Base-by-base conservation (phyloP, 2,888 invertebrate species). In the Ornithoptera alexandrae region DNA sequence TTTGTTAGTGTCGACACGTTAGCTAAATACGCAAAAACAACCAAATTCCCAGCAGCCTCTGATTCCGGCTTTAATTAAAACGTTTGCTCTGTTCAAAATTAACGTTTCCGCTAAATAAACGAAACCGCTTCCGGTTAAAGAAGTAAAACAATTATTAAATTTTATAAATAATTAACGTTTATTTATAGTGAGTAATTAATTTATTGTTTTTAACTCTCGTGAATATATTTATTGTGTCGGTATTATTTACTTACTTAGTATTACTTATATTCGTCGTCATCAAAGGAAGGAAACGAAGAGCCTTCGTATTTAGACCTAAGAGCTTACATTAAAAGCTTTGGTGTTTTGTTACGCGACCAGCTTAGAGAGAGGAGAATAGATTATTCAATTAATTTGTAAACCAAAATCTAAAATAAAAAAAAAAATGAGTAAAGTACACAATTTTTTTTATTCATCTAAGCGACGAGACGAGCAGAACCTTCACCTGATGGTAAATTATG, bases 251-350 rank as follows among this genome's bases (percentile, higher is more conserved):
- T 22, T 1, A 22, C 22, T 22, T 22, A 22, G 22, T 22, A 22
- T 59, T 2, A 24, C 20, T 59, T 36, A 59, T 30, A 36, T 59
- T 30, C 17, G 17, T 22, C 6, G 18, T 59, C 30, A 59, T 24
- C 24, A 60, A n/a, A 18, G 36, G 17, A 56, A 62, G 46, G 22
- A 53, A 56, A 39, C 22, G 53, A 61, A 61, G 56, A 62, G 53
- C 53, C 17, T 17, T 36, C 30, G 61, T 53, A 67, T 36, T 62
- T 67, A 67, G 39, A 50, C 22, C 62, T 53, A 56, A 67, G 61
- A 67, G 61, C 61, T 67, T 67, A 53, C 67, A 56, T 62, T 67
- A 62, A 67, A 67, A 67, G 67, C 67, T 67, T 62, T 61, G 50
- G 53, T 60, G 17, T 66, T 60, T 60, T 17, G 39, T 67, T 67